Percentiles rank a stretch among this genome's conserved stretches.
Evolutionary conservation across 2,797 vertebrate genomes (phyloP).

Genomic region (Hypotaenidia okinawae): DNA sequence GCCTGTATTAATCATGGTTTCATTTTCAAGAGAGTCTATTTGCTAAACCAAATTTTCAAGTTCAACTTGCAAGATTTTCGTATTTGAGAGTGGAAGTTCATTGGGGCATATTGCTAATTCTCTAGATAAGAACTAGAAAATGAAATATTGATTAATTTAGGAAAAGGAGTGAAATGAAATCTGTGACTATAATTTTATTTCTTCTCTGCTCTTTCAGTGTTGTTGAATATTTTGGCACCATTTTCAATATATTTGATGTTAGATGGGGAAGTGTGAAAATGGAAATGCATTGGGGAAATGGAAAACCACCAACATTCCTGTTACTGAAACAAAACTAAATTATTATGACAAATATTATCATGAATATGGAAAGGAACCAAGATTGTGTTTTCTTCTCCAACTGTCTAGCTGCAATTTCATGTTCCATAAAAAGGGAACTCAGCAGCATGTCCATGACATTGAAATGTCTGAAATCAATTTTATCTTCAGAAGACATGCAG

Average conservation of each 20-base stretch:
- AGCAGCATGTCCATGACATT: not conserved
- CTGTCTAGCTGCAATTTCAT: not conserved
- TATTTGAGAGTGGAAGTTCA: not conserved
- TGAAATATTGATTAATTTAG: conserved; percentile 36
- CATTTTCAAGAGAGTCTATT: not conserved
- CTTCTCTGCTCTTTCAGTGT: not conserved
- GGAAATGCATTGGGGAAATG: conserved; percentile 34
- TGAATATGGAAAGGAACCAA: conserved; percentile 54
- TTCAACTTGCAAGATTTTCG: not conserved
- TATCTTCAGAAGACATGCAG: not conserved
- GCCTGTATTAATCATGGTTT: not conserved
- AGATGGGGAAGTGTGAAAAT: conserved; percentile 52
- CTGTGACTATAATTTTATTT: conserved; percentile 11
- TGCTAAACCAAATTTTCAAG: not conserved
- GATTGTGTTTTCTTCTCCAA: conserved; percentile 4
- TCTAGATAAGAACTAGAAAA: not conserved
- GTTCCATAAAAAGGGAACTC: conserved; percentile 43
- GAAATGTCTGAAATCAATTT: conserved; percentile 12
- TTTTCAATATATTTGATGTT: conserved; percentile 40
- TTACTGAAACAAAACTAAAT: conserved; percentile 60
- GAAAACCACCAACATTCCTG: conserved; percentile 27
- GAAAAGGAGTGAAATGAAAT: conserved; percentile 2
- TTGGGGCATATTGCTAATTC: not conserved
- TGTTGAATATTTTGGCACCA: conserved; percentile 41
- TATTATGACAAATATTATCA: conserved; percentile 61